Conservation (phyloP, 1,140 invertebrate species). For the Triops longicaudatus region DNA sequence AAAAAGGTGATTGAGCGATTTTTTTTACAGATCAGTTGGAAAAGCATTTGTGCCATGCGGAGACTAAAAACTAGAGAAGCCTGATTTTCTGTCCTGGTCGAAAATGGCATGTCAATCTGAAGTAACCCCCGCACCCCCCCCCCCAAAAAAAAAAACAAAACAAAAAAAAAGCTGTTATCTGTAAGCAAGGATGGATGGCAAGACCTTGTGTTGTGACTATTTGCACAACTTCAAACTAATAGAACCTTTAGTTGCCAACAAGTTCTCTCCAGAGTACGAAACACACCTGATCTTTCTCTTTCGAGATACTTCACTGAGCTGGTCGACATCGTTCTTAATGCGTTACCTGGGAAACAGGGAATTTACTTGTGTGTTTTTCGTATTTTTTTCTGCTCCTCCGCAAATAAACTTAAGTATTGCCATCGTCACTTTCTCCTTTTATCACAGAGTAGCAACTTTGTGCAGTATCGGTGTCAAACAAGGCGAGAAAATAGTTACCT, state of each 20-base stretch:
- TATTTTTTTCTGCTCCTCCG: background rate
- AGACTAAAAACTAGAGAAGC: no score
- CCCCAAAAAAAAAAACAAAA: no score
- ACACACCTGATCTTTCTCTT: background rate
- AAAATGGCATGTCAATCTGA: no score
- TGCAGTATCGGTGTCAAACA: background rate
- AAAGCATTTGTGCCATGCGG: no score
- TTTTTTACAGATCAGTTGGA: no score
- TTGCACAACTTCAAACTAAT: background rate
- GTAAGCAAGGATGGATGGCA: no score
- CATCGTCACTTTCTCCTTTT: background rate
- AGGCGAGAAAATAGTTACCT: constrained; percentile 1
- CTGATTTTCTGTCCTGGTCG: no score
- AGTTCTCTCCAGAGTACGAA: background rate
- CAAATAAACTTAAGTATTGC: background rate
- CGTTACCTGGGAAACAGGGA: background rate
- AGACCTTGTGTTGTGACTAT: background rate
- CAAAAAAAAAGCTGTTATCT: no score
- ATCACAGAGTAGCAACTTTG: background rate
- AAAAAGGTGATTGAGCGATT: no score
- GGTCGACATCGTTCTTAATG: background rate
- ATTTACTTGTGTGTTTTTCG: background rate
- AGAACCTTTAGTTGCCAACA: background rate
- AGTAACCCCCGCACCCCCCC: no score
- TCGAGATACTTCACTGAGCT: background rate